Conservation (phyloP, 2,888 invertebrate genomes). For the Tridacna gigas region DNA sequence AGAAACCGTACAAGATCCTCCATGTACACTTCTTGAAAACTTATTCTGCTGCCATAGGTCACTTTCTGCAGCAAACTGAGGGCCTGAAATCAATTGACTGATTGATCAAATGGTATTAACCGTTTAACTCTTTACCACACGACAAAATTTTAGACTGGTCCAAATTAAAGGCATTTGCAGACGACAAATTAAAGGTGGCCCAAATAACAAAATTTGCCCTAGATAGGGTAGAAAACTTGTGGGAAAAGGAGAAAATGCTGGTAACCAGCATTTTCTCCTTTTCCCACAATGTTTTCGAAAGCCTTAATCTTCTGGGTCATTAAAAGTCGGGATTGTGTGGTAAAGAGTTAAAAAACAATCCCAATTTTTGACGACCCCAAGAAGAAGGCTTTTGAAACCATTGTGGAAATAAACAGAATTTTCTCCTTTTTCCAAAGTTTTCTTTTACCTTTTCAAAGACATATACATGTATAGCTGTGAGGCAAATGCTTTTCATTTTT, state of each 20-base stretch:
- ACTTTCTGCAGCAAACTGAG: conserved; percentile 80
- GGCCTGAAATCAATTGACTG: conserved; percentile 70
- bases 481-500: too few species aligned
- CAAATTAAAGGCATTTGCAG: not conserved
- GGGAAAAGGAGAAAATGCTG: not conserved
- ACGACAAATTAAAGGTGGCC: not conserved
- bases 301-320: not conserved
- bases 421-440: too few species aligned
- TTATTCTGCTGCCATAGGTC: conserved; percentile 80
- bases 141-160: not conserved
- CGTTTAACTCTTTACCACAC: not conserved
- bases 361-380: not conserved
- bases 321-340: not conserved
- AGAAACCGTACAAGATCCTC: conserved; percentile 79
- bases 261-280: not conserved
- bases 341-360: not conserved
- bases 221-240: not conserved
- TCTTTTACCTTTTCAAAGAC: too few species aligned
- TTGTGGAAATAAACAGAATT: too few species aligned
- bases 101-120: too few species aligned
- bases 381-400: too few species aligned
- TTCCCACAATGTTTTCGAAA: not conserved
- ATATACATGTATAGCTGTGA: too few species aligned
- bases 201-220: not conserved
- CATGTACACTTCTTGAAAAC: conserved; percentile 78